Evolutionary conservation across 2,113 vertebrate genomes (phyloP).

Genomic region (Clupea harengus): DNA sequence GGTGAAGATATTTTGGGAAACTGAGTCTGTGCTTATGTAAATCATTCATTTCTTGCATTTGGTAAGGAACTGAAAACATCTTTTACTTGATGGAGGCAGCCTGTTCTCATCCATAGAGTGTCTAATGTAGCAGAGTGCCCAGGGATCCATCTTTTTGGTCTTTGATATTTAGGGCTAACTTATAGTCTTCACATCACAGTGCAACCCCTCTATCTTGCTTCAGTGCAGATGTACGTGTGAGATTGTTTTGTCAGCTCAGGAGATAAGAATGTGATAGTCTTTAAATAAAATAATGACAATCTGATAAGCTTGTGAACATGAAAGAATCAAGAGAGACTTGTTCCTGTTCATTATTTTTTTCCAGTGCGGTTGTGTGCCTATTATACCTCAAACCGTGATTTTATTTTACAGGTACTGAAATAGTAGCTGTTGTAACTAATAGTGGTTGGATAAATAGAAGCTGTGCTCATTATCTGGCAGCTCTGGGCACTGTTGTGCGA

Average conservation of each 20-base stretch:
- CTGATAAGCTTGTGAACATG: not conserved
- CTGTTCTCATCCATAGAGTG: not conserved
- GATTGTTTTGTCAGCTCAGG: not conserved
- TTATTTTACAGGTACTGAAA: not conserved
- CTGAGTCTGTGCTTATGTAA: slow-evolving; percentile 39
- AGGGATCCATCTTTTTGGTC: not conserved
- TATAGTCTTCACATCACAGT: not conserved
- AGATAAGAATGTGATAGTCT: not conserved
- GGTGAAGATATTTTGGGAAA: slow-evolving; percentile 39
- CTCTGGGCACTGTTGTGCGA: not conserved
- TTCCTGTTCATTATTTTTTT: not conserved
- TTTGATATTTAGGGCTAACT: not conserved
- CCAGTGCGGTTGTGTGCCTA: not conserved
- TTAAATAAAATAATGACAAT: not conserved
- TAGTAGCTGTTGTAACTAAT: not conserved
- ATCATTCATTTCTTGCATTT: slow-evolving; percentile 26
- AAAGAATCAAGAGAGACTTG: not conserved
- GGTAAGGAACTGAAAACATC: slow-evolving; percentile 17
- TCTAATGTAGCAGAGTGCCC: not conserved
- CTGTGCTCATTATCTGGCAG: slow-evolving; percentile 12
- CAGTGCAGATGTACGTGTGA: not conserved
- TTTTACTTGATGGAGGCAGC: not conserved
- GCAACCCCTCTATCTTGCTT: no score
- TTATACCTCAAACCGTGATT: not conserved
- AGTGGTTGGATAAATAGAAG: not conserved